Conservation (phyloP, 2,888 invertebrate species). For the Pomacea canaliculata region DNA sequence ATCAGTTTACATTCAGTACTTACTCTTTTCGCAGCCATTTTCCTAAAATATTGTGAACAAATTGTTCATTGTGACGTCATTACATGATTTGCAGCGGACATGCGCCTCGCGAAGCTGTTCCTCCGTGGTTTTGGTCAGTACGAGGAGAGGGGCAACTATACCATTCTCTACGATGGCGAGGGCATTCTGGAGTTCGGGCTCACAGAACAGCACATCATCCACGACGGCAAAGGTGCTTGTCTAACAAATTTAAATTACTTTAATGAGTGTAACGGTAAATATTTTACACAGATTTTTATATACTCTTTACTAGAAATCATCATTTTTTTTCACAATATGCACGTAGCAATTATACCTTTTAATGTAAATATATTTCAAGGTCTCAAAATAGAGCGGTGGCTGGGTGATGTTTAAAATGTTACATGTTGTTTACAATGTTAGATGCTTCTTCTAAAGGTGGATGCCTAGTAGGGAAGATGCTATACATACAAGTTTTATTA, state of each 20-base stretch:
- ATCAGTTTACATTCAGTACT: background rate
- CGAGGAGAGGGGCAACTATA: conserved; percentile 44
- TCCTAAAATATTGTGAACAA: background rate
- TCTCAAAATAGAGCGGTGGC: too few relatives aligned
- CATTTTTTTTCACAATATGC: too few relatives aligned
- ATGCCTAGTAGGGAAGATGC: too few relatives aligned
- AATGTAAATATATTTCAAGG: too few relatives aligned
- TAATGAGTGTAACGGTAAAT: too few relatives aligned
- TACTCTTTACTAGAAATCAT: too few relatives aligned
- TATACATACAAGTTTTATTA: too few relatives aligned
- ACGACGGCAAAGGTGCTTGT: conserved; percentile 46
- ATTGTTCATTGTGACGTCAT: background rate
- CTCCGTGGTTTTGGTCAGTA: conserved; percentile 34
- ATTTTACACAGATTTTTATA: background rate
- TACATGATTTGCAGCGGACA: conserved; percentile 25
- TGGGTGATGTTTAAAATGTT: too few relatives aligned
- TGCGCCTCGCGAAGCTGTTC: conserved; percentile 44
- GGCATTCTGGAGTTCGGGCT: conserved; percentile 43
- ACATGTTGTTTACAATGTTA: too few relatives aligned
- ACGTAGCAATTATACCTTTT: too few relatives aligned
- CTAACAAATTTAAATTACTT: background rate
- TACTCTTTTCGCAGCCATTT: background rate
- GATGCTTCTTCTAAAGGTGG: too few relatives aligned
- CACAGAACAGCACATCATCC: conserved; percentile 31
- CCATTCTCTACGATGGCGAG: conserved; percentile 52